Conservation (phyloP, 2,888 invertebrate species). For the Ommatoiulus sabulosus region DNA sequence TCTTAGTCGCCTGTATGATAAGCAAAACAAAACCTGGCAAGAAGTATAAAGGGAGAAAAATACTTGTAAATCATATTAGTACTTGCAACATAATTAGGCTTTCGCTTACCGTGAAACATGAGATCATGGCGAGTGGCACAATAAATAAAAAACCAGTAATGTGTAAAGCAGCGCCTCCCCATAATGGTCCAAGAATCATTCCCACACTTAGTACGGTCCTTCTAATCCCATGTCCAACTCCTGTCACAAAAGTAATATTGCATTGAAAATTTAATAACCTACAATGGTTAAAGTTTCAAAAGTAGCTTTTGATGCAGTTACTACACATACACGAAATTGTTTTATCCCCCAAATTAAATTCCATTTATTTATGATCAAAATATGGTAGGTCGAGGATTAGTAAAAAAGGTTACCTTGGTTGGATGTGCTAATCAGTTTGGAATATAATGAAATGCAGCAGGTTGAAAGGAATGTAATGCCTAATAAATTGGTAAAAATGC, state of each 20-base stretch:
- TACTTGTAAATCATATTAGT: too few relatives aligned
- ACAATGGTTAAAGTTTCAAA: not conserved
- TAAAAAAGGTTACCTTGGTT: conserved; percentile 49
- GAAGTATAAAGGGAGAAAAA: not conserved
- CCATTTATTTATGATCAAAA: not conserved
- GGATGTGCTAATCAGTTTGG: conserved; percentile 34
- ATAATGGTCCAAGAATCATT: conserved; percentile 56
- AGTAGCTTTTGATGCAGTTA: not conserved
- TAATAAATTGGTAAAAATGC: conserved; percentile 53
- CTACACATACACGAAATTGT: too few relatives aligned
- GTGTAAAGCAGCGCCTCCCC: conserved; percentile 53
- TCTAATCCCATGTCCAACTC: conserved; percentile 55
- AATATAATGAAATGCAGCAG: conserved; percentile 55
- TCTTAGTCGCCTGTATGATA: not conserved
- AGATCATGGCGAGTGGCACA: conserved; percentile 49
- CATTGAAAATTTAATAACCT: too few relatives aligned
- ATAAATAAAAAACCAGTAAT: conserved; percentile 27
- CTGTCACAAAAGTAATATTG: not conserved
- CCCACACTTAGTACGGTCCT: conserved; percentile 46
- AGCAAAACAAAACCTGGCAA: not conserved
- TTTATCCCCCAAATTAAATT: not conserved
- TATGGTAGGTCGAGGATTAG: not conserved
- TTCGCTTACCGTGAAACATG: conserved; percentile 42
- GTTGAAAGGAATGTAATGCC: conserved; percentile 53
- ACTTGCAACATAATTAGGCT: not conserved